phyloP scores from a whole-genome alignment of 2,888 invertebrate species.

The Dasypolia templi region DNA sequence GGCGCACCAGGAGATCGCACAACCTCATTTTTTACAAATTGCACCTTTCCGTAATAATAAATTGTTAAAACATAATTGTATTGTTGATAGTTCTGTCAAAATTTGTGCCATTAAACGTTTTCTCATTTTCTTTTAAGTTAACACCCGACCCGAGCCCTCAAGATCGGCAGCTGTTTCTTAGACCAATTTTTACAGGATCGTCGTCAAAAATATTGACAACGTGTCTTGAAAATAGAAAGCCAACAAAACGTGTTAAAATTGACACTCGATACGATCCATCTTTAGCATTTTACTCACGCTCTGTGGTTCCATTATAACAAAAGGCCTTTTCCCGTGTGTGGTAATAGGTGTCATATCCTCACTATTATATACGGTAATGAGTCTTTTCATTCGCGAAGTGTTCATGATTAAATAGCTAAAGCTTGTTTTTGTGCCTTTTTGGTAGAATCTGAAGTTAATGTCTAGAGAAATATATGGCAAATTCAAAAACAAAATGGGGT shows the following conservation, averaged over 20 bases:
- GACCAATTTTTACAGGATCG: conserved; percentile 27
- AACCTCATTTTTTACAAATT: too few species aligned
- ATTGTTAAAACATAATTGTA: too few species aligned
- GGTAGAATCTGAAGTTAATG: neutral
- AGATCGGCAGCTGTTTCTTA: conserved; percentile 6
- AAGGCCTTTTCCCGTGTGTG: conserved; percentile 18
- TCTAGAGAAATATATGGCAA: neutral
- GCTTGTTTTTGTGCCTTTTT: neutral
- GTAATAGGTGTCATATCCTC: conserved; percentile 25
- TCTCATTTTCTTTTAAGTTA: too few species aligned
- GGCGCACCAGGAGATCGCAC: too few species aligned
- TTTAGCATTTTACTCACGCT: conserved; percentile 46
- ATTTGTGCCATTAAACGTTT: too few species aligned
- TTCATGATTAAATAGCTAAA: neutral
- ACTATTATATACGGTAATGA: neutral
- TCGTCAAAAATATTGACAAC: conserved; percentile 40
- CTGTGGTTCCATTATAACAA: conserved; percentile 25
- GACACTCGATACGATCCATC: conserved; percentile 27
- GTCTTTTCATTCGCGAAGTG: neutral
- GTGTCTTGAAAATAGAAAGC: conserved; percentile 27
- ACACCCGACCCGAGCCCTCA: too few species aligned
- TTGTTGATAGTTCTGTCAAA: too few species aligned
- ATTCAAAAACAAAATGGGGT: neutral
- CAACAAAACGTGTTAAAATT: conserved; percentile 27
- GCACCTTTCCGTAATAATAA: too few species aligned